phyloP scores from a whole-genome alignment of 2,797 vertebrate species.

The Austrolebias charrua region DNA sequence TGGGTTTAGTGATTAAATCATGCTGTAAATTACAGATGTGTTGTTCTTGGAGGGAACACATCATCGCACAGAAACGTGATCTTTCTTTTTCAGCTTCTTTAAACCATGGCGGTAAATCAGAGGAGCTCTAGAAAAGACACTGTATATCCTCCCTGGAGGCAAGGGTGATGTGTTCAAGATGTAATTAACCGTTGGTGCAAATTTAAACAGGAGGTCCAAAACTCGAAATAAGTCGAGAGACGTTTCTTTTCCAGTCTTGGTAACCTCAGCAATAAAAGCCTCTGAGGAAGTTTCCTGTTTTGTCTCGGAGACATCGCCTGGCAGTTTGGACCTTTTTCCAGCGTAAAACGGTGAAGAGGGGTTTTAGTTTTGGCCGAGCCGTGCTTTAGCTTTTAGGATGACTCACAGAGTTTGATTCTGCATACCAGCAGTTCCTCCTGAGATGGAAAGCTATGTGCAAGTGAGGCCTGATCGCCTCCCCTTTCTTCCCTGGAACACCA shows the following conservation, averaged over 20 bases:
- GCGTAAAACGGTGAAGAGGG: slow-evolving; percentile 9
- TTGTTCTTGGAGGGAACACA: slow-evolving; percentile 36
- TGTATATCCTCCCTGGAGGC: slow-evolving; percentile 33
- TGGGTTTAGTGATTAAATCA: slow-evolving; percentile 18
- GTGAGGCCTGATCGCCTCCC: slow-evolving; percentile 40
- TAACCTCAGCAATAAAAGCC: slow-evolving; percentile 1
- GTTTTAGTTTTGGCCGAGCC: slow-evolving; percentile 1
- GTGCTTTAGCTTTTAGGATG: slow-evolving; percentile 33
- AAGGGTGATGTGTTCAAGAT: slow-evolving; percentile 13
- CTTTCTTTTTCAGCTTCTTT: slow-evolving; percentile 36
- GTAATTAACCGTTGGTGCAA: slow-evolving; percentile 24
- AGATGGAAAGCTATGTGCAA: slow-evolving; percentile 56
- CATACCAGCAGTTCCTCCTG: slow-evolving; percentile 55
- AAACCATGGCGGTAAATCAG: slow-evolving; percentile 37
- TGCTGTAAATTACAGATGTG: slow-evolving; percentile 35
- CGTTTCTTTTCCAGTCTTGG: slow-evolving; percentile 3
- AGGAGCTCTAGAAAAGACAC: slow-evolving; percentile 44
- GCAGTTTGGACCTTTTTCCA: slow-evolving; percentile 12
- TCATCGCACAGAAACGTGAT: slow-evolving; percentile 42
- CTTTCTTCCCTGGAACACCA: slow-evolving; percentile 34
- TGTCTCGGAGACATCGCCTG: slow-evolving; percentile 9
- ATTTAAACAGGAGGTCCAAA: slow-evolving; percentile 7
- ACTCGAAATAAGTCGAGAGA: neutral
- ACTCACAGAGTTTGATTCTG: slow-evolving; percentile 36
- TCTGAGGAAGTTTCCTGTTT: slow-evolving; percentile 35